Base-by-base conservation (phyloP, 37 sponge, comb jelly and placozoan species). In the Oscarella lobularis region DNA sequence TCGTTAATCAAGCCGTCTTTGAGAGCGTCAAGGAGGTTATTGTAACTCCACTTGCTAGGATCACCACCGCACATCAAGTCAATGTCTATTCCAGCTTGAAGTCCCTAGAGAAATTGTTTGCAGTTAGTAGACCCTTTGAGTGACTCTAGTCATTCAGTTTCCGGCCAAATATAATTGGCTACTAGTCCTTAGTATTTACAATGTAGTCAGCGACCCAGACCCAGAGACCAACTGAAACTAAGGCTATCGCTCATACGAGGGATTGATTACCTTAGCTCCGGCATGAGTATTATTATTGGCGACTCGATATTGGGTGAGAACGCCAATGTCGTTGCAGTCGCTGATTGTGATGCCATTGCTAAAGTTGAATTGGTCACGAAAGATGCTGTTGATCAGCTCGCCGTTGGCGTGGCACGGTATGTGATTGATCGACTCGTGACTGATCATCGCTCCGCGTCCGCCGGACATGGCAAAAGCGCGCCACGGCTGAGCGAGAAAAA, bases 31-130 rank as follows among this genome's bases (percentile, higher is more conserved):
- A 34, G 35, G 33, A 55, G 69, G 36, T 35, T 29, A 71, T 78
- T 67, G 69, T 66, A 35, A 54, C 38, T 4, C 6, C 70, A 36
- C 35, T 31, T 6, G 3, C 3, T 2, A 39, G 79, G 38, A 67
- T 68, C 2, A 71, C 71, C 27, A 39, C 79, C 73, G 71, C 79
- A 5, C 79, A 75, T 66, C 41, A 30, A 75, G 2, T 41, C 76
- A 35, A 75, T 75, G 2, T 41, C 71, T 4, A 68, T 35, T 5
- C 71, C 71, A 68, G 29, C 71, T 20, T 68, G 71, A 4, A 68
- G 71, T 34, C 31, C 71, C 71, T 68, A 14, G 31, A 68, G 29
- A 68, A 68, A 5, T 4, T 35, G 31, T 30, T 48, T 9, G 20
- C 9, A 48, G 20, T 20, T 27, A n/a, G n/a, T n/a, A n/a, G n/a